A percentile compares a stretch with the other conserved stretches of the same genome.
Evolutionary conservation across 2,113 vertebrate genomes (phyloP).

Genomic region (Cyanistes caeruleus): DNA sequence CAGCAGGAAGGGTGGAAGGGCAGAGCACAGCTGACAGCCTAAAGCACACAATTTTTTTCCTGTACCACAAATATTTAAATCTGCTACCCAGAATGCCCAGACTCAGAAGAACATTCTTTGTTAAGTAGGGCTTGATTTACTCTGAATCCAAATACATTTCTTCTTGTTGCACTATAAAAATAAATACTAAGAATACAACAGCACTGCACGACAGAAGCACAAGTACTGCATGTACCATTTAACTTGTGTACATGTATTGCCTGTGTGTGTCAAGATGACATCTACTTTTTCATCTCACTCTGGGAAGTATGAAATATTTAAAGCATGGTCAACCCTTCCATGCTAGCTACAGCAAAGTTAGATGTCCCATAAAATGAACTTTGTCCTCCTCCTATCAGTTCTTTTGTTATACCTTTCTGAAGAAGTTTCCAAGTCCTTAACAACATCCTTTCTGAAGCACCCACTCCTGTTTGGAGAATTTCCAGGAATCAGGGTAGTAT

Average conservation of each 20-base stretch:
- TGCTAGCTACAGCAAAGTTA: neutral
- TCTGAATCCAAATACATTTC: neutral
- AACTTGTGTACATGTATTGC: neutral
- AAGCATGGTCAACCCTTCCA: neutral
- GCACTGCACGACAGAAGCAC: neutral
- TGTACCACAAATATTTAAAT: neutral
- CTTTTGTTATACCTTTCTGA: neutral
- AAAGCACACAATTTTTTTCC: neutral
- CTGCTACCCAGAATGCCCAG: neutral
- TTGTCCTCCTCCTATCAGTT: neutral
- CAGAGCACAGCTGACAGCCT: neutral
- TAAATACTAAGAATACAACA: neutral
- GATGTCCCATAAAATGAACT: neutral
- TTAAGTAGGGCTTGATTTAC: neutral
- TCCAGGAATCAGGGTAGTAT: neutral
- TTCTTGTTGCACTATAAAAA: neutral
- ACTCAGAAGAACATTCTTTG: neutral
- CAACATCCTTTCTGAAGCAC: neutral
- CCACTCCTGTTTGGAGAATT: neutral
- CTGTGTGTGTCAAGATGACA: neutral
- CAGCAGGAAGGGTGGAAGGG: neutral
- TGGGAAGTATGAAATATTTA: neutral
- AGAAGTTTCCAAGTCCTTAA: neutral
- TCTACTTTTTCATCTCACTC: neutral
- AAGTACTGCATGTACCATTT: neutral